Conservation (phyloP, 2,113 vertebrate genomes). For the Eurystomus gularis region DNA sequence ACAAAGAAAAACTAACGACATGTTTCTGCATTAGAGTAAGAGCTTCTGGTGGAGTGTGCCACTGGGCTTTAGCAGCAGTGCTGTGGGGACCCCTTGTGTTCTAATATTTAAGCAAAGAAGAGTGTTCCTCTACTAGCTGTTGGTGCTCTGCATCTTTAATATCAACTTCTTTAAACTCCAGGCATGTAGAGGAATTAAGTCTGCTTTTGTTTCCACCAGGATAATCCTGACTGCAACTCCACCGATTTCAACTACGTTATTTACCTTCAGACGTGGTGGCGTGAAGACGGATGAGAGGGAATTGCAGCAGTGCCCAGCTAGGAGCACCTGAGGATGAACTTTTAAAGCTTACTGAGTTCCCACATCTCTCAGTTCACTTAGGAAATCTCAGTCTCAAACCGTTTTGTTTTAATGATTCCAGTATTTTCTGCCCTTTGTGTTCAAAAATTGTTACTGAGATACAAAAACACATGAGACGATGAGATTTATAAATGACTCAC, state of each 20-base stretch:
- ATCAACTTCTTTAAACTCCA: neutral
- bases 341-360: neutral
- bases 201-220: neutral
- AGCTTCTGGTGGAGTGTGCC: neutral
- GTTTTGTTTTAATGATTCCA: neutral
- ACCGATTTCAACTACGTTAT: accelerated
- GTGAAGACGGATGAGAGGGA: neutral
- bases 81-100: constrained; percentile 72
- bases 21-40: neutral
- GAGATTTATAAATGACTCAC: neutral
- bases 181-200: neutral
- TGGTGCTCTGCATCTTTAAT: neutral
- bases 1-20: neutral
- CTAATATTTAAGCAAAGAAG: neutral
- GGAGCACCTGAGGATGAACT: neutral
- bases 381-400: neutral
- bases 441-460: neutral
- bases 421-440: neutral
- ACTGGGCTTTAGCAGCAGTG: neutral
- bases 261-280: neutral
- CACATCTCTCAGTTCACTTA: neutral
- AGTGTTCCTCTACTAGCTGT: neutral
- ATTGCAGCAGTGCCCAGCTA: neutral
- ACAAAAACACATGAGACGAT: neutral
- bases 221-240: neutral